Conservation (phyloP, 2,888 invertebrate genomes). For the Creontiades dilutus region DNA sequence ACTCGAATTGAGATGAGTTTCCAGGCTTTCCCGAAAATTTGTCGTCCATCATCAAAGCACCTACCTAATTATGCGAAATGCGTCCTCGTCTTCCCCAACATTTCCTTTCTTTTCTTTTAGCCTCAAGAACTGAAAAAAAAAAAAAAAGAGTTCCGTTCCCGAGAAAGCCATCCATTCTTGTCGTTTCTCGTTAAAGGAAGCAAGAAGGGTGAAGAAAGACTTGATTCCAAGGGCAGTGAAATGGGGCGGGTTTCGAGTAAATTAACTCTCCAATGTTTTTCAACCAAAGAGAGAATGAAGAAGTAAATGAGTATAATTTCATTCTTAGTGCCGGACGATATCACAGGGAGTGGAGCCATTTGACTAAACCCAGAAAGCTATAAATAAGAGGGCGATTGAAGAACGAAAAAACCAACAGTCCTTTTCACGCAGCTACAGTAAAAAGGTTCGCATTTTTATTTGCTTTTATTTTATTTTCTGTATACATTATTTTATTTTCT, state of each 20-base stretch:
- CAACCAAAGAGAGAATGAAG: conserved; percentile 13
- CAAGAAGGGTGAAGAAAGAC: conserved; percentile 38
- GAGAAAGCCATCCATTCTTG: conserved; percentile 38
- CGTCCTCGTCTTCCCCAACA: conserved; percentile 4
- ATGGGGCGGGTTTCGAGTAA: conserved; percentile 48
- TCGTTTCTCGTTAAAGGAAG: conserved; percentile 40
- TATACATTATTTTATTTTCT: neutral
- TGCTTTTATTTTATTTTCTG: neutral
- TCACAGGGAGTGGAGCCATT: conserved; percentile 3
- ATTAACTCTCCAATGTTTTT: conserved; percentile 49
- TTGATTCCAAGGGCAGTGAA: conserved; percentile 50
- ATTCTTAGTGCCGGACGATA: conserved; percentile 21
- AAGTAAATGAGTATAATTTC: conserved; percentile 52
- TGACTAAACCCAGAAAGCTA: neutral
- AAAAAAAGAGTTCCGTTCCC: neutral
- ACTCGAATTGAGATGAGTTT: neutral
- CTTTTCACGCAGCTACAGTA: neutral
- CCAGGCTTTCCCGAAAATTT: conserved; percentile 3
- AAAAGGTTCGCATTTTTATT: neutral
- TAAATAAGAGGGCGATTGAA: conserved; percentile 9
- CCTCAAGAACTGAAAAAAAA: too few relatives aligned
- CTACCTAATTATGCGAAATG: conserved; percentile 28
- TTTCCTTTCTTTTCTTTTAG: neutral
- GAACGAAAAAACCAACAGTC: neutral
- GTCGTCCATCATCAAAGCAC: neutral